These are phyloP conservation scores for Lordiphosa stackelbergi DNA, from an alignment of 1,140 invertebrate genomes.

Conservation along the genomic window DNA sequence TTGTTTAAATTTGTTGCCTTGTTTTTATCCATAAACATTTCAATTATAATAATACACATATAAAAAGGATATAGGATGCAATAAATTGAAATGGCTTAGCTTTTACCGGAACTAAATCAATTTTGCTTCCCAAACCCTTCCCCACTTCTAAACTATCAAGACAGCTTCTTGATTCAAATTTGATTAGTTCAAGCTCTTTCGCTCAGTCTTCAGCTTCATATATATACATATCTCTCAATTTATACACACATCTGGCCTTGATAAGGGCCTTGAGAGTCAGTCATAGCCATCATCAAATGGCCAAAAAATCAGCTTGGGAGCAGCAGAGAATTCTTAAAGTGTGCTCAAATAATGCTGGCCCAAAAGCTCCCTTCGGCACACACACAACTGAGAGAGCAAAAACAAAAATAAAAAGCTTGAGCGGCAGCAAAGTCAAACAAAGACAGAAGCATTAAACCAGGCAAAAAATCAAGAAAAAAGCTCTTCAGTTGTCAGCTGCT, in stretches of 20 bases:
- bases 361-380: neutral
- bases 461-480: conserved; percentile 53
- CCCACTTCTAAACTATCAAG: too few relatives aligned
- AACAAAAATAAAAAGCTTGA: conserved; percentile 17
- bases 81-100: too few relatives aligned
- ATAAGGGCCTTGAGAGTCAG: conserved; percentile 40
- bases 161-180: too few relatives aligned
- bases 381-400: conserved; percentile 41
- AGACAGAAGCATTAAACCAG: conserved; percentile 34
- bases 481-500: conserved; percentile 68
- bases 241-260: conserved; percentile 25
- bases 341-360: neutral
- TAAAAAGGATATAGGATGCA: too few relatives aligned
- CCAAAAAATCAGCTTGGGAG: conserved; percentile 23
- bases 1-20: too few relatives aligned
- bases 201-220: conserved; percentile 5
- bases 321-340: neutral
- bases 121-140: too few relatives aligned
- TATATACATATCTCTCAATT: too few relatives aligned
- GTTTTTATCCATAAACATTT: too few relatives aligned
- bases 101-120: too few relatives aligned
- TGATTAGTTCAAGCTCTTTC: neutral
- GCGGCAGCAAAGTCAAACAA: conserved; percentile 21
- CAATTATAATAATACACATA: too few relatives aligned
- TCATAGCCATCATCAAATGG: conserved; percentile 20